Evolutionary conservation across 2,888 invertebrate species (phyloP), one percentile per base, ranked within the genome.

Genomic region (Drosophila kambysellisi): DNA sequence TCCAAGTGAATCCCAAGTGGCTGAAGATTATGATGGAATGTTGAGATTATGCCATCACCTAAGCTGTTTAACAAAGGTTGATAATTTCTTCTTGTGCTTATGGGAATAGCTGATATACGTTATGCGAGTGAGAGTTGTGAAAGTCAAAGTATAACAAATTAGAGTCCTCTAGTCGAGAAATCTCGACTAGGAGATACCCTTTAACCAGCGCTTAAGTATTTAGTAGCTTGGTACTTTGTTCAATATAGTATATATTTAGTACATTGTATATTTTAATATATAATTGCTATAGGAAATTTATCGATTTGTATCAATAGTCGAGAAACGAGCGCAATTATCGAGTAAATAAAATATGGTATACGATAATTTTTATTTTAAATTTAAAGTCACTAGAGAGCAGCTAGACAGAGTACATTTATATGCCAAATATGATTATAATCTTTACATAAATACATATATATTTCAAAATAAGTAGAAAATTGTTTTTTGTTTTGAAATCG

Each of bases 1-100:
- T 68, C 50, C 50, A 50, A 51, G 7, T 30, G 67, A 67, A 35
- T 50, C 68, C 57, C 67, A 9, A 20, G 33, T 41, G 50, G n/a
- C 17, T 25, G 7, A 15, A 17, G 25, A 7, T 51, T 43, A 20
- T 35, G 53, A 43, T 50, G 48, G 56, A 53, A 52, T 68, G 35
- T n/a, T 69, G n/a, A 50, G 54, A 61, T 54, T 9, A 32, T 41
- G n/a, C 17, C 32, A 32, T 17, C 17, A 33, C 52, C 35, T 48
- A 39, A 75, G 70, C 70, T 70, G 60, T 30, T 51, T 60, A 37
- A 15, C 30, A 33, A 35, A 35, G 33, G 52, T 48, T 48, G 29
- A 46, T 17, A 48, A 46, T 20, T 48, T 33, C 17, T 29, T 25
- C 17, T 29, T 25, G 12, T 35, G 20, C 7, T 12, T 20, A 20